phyloP scores from a whole-genome alignment of 1,140 invertebrate species.

The Maconellicoccus hirsutus region DNA sequence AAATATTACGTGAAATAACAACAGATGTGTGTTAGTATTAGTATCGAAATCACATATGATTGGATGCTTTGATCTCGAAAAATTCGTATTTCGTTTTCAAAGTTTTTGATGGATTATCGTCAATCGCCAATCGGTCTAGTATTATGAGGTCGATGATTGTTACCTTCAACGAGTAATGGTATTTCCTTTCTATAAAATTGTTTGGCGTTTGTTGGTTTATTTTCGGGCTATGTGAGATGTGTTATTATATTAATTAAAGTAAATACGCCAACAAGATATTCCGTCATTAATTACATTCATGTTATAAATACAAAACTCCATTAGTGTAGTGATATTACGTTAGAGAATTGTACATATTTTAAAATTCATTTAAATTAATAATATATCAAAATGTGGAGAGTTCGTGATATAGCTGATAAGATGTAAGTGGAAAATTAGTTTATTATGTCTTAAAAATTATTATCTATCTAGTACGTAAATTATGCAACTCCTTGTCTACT shows the following conservation, averaged over 20 bases:
- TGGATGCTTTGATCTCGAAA: not conserved
- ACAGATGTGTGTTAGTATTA: too few relatives aligned
- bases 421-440: constrained; percentile 2
- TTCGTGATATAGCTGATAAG: constrained; percentile 21
- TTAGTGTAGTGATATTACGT: not conserved
- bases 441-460: not conserved
- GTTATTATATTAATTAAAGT: not conserved
- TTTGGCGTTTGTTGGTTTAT: not conserved
- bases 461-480: not conserved
- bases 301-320: too few relatives aligned
- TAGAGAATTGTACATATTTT: not conserved
- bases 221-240: not conserved
- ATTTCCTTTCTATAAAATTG: not conserved
- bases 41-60: too few relatives aligned
- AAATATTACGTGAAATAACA: too few relatives aligned
- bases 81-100: too few relatives aligned
- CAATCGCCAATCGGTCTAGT: too few relatives aligned
- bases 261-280: too few relatives aligned
- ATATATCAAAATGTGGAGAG: constrained; percentile 1
- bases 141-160: too few relatives aligned
- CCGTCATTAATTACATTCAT: too few relatives aligned
- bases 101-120: too few relatives aligned
- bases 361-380: not conserved
- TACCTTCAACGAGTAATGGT: too few relatives aligned
- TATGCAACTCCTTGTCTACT: not conserved